These are phyloP conservation scores for Drosophila punjabiensis DNA, from an alignment of 1,140 invertebrate species.

Conservation along the genomic window DNA sequence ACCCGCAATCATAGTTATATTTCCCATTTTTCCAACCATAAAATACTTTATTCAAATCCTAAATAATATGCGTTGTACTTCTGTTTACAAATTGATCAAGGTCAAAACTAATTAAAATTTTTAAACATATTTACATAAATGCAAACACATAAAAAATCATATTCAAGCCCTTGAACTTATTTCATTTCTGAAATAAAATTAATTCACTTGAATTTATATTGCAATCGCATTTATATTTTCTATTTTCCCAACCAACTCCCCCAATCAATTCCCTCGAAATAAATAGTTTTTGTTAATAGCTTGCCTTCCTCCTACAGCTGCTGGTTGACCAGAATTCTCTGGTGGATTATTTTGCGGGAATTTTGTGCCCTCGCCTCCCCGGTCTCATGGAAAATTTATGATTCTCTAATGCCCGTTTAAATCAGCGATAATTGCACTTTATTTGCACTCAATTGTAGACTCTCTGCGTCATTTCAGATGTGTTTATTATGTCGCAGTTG, in stretches of 20 bases:
- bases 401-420: slow-evolving; percentile 64
- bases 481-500: background rate
- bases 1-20: too few relatives aligned
- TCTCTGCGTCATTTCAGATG: slow-evolving; percentile 5
- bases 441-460: slow-evolving; percentile 48
- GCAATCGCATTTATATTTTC: slow-evolving; percentile 1
- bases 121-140: background rate
- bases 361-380: slow-evolving; percentile 2
- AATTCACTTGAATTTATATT: background rate
- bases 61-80: background rate
- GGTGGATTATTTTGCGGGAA: slow-evolving; percentile 33
- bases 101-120: background rate
- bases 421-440: slow-evolving; percentile 67
- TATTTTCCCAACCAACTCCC: background rate
- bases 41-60: too few relatives aligned
- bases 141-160: background rate
- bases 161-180: too few relatives aligned
- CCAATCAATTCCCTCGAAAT: slow-evolving; percentile 34
- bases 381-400: slow-evolving; percentile 50
- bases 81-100: accelerated
- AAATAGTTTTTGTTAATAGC: slow-evolving; percentile 71
- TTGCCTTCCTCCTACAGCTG: slow-evolving; percentile 23
- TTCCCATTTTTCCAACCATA: too few relatives aligned
- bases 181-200: background rate
- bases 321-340: slow-evolving; percentile 62